A percentile compares a stretch with the other conserved stretches of the same genome.
These are phyloP conservation scores for Thunnus thynnus DNA, from an alignment of 2,113 vertebrate genomes.

Conservation along the genomic window DNA sequence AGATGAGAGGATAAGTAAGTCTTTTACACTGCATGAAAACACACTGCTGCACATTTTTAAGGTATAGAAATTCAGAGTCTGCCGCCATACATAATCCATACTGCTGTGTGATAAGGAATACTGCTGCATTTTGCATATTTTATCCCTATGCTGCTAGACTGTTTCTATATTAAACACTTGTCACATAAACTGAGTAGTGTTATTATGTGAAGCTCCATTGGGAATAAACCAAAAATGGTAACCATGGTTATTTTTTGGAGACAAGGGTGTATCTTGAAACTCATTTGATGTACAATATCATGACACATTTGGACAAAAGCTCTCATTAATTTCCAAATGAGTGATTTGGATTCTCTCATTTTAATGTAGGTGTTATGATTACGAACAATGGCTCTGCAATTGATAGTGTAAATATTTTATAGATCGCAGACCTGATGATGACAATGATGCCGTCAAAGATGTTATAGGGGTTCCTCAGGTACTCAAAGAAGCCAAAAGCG, in stretches of 20 bases:
- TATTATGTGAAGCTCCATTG: not conserved
- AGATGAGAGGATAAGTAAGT: not conserved
- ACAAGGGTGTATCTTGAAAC: not conserved
- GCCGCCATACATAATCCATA: not conserved
- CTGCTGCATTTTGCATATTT: not conserved
- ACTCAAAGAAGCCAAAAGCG: slow-evolving; percentile 96
- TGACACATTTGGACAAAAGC: no score
- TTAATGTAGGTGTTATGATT: no score
- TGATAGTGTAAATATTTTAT: not conserved
- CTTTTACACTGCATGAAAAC: not conserved
- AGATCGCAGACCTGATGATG: slow-evolving; percentile 92
- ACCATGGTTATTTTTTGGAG: not conserved
- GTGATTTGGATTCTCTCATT: not conserved
- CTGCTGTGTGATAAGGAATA: not conserved
- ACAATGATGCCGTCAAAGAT: slow-evolving; percentile 99
- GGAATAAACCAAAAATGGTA: not conserved
- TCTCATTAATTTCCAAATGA: no score
- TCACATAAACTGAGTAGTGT: not conserved
- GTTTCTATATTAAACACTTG: not conserved
- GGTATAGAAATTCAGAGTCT: not conserved
- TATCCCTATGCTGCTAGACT: not conserved
- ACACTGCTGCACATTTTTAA: not conserved
- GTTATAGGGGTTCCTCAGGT: slow-evolving; percentile 97
- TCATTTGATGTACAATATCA: no score
- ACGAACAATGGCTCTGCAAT: no score